Evolutionary conservation across 1,140 invertebrate genomes (phyloP), one percentile per base, ranked within the genome.

Genomic region (Aphidius gifuensis): DNA sequence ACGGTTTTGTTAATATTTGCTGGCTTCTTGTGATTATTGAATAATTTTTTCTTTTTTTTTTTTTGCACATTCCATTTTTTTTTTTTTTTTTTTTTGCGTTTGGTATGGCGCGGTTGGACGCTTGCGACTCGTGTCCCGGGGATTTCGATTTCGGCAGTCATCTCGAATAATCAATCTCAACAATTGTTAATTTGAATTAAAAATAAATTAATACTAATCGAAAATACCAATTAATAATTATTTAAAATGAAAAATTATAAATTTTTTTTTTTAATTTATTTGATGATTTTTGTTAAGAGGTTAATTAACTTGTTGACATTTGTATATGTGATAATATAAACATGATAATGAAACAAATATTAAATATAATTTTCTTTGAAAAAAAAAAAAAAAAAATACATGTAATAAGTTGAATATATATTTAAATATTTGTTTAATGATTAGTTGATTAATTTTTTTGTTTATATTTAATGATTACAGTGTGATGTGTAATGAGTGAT

Each of bases 401-500:
- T 32, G 23, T 32, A 32, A 32, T 32, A 32, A 4, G 23, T 16
- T 16, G 16, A 16, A 43, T 55, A 42, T 42, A 42, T 53, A 42
- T 53, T 44, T 44, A 8, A 8, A 3, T 44, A 44, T 8, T 44
- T 44, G 4, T 8, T 3, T 44, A 44, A 44, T 11, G 2, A 8
- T 44, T 44, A 8, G 2, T 11, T 7, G 43, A 44, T 11, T 44
- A 16, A 23, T 61, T 42, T 40, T 5, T 55, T 57, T 51, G 43
- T 60, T 9, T 46, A 51, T 66, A 65, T 64, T 62, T 47, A 64
- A 45, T 48, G 56, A 11, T 74, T 79, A n/a, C 68, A 80, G 79
- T 73, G 69, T 79, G 68, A 78, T 74, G 71, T 80, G 78, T 79
- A 73, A 83, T 83, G 81, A 82, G 76, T 75, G 80, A 82, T 74